A percentile compares a stretch with the other conserved stretches of the same genome.
Conservation (phyloP, 2,797 vertebrate genomes). For the Gallinago solitaria region DNA sequence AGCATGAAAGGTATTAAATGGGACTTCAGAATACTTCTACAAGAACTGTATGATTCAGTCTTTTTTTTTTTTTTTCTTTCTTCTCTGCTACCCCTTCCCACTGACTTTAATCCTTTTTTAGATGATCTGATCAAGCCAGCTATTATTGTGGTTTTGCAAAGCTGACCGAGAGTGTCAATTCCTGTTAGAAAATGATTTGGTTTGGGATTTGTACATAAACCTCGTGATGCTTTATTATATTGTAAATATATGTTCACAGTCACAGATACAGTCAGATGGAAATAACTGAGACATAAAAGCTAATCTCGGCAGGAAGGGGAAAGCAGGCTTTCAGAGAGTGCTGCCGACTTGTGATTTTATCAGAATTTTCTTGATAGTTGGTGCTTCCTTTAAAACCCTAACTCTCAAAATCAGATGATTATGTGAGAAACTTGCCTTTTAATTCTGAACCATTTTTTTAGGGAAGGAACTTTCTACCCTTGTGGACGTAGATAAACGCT, state of each 20-base stretch:
- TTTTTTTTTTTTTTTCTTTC: neutral
- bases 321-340: neutral
- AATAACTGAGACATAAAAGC: constrained; percentile 23
- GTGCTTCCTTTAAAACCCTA: constrained; percentile 5
- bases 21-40: neutral
- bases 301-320: neutral
- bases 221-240: neutral
- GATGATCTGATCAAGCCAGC: neutral
- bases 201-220: constrained; percentile 14
- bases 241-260: neutral
- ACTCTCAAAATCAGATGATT: neutral
- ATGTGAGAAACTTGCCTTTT: constrained; percentile 4
- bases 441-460: neutral
- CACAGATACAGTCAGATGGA: neutral
- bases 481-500: neutral
- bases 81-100: too few species aligned
- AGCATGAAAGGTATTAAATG: neutral
- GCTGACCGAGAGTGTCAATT: neutral
- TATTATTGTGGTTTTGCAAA: constrained; percentile 7
- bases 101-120: neutral
- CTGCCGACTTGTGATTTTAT: constrained; percentile 27
- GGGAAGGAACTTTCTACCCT: neutral
- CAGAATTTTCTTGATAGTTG: neutral
- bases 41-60: neutral
- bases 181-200: neutral